Percentiles rank a stretch among this genome's conserved stretches.
These are phyloP conservation scores for Chaenocephalus aceratus DNA, from an alignment of 2,113 vertebrate species.

Conservation along the genomic window DNA sequence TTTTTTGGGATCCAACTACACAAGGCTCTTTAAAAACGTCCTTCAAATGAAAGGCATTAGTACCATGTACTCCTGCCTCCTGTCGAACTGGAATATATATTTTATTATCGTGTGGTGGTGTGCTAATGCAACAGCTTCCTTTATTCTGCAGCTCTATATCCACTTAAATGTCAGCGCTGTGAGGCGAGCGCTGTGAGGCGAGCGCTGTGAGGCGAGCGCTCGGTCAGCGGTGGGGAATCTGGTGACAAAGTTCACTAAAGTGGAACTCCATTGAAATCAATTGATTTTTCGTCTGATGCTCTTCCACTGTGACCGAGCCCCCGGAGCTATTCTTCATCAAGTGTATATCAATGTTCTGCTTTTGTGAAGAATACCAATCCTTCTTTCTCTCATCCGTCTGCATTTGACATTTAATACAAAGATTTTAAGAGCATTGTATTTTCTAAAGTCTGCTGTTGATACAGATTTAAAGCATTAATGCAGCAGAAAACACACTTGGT, in stretches of 20 bases:
- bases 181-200: not conserved
- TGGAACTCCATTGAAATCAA: not conserved
- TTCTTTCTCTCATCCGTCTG: not conserved
- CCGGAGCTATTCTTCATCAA: not conserved
- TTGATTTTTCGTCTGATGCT: not conserved
- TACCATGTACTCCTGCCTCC: no score
- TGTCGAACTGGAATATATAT: no score
- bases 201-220: not conserved
- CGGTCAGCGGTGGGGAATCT: constrained; percentile 7
- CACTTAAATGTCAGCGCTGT: constrained; percentile 35
- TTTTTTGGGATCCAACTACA: no score
- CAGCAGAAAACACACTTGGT: constrained; percentile 2
- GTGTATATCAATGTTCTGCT: not conserved
- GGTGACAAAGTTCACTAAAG: constrained; percentile 10
- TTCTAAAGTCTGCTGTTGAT: constrained; percentile 13
- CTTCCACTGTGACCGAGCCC: not conserved
- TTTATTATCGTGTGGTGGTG: no score
- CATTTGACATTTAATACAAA: not conserved
- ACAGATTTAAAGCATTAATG: constrained; percentile 8
- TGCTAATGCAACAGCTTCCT: no score
- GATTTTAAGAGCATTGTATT: constrained; percentile 1
- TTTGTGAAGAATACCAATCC: not conserved
- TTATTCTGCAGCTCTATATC: not conserved
- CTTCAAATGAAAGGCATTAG: no score
- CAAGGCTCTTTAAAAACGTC: no score